phyloP scores from a whole-genome alignment of 2,797 vertebrate genomes.

The Microtus agrestis region DNA sequence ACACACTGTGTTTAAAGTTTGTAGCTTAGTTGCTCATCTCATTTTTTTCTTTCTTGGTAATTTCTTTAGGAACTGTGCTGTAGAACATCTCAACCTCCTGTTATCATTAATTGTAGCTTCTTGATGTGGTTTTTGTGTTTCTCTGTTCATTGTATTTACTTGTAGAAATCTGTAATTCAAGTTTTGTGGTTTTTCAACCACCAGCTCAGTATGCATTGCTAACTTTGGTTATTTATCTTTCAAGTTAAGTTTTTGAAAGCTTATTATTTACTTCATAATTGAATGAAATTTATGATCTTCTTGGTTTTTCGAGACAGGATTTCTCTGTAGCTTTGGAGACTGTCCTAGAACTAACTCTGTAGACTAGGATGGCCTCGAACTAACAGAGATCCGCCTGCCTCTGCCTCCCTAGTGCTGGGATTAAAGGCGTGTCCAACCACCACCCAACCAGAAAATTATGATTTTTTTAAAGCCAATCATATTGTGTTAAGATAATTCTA shows the following conservation, averaged over 20 bases:
- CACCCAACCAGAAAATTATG: too few relatives aligned
- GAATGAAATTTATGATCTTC: slow-evolving; percentile 26
- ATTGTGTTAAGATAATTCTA: slow-evolving; percentile 12
- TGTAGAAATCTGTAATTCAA: slow-evolving; percentile 40
- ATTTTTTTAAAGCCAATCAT: neutral
- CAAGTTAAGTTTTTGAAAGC: neutral
- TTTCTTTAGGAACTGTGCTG: slow-evolving; percentile 1
- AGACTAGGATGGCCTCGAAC: too few relatives aligned
- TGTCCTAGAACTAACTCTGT: too few relatives aligned
- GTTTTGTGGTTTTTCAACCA: slow-evolving; percentile 33
- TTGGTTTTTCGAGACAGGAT: too few relatives aligned
- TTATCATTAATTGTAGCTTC: neutral
- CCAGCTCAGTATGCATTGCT: neutral
- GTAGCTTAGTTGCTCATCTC: neutral
- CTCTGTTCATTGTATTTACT: slow-evolving; percentile 52
- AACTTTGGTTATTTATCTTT: slow-evolving; percentile 51
- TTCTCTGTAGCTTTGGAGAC: too few relatives aligned
- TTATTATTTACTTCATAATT: slow-evolving; percentile 38
- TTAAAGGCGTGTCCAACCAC: too few relatives aligned
- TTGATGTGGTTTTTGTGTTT: slow-evolving; percentile 28
- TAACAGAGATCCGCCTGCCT: too few relatives aligned
- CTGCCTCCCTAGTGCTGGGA: too few relatives aligned
- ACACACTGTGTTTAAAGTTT: neutral
- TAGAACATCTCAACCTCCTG: slow-evolving; percentile 9
- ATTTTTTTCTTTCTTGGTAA: neutral